These are phyloP conservation scores for Polypterus senegalus DNA, from an alignment of 2,113 vertebrate genomes.

Conservation along the genomic window DNA sequence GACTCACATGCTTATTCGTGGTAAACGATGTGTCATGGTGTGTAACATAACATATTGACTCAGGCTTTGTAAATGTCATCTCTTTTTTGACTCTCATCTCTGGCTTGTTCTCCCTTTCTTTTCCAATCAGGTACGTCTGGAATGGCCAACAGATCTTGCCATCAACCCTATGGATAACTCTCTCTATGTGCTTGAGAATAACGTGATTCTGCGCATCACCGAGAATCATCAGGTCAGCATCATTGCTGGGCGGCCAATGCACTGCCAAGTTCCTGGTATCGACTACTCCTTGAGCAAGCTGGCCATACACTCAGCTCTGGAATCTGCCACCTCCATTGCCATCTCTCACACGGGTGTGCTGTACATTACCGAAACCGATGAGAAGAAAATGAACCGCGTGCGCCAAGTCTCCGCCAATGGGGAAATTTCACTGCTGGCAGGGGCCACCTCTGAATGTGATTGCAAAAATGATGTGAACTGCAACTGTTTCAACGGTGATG, in stretches of 20 bases:
- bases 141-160: conserved; percentile 96
- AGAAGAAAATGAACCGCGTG: conserved; percentile 96
- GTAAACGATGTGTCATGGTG: too few relatives aligned
- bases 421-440: conserved; percentile 91
- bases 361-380: conserved; percentile 93
- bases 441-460: conserved; percentile 88
- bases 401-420: conserved; percentile 87
- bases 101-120: not conserved
- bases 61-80: too few relatives aligned
- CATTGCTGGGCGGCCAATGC: conserved; percentile 94
- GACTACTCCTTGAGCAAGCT: conserved; percentile 98
- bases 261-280: conserved; percentile 94
- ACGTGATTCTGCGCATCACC: conserved; percentile 93
- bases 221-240: conserved; percentile 98
- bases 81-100: too few relatives aligned
- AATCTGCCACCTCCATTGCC: conserved; percentile 91
- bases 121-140: conserved; percentile 78
- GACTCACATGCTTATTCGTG: too few relatives aligned
- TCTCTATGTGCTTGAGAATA: conserved; percentile 94
- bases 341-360: conserved; percentile 89
- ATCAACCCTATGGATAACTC: conserved; percentile 98
- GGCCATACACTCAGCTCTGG: conserved; percentile 90
- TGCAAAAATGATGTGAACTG: conserved; percentile 98
- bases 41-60: too few relatives aligned
- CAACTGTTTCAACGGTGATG: conserved; percentile 93